Percentiles rank a stretch among this genome's conserved stretches.
These are phyloP conservation scores for Dasypogon diadema DNA, from an alignment of 2,888 invertebrate genomes.

Conservation along the genomic window DNA sequence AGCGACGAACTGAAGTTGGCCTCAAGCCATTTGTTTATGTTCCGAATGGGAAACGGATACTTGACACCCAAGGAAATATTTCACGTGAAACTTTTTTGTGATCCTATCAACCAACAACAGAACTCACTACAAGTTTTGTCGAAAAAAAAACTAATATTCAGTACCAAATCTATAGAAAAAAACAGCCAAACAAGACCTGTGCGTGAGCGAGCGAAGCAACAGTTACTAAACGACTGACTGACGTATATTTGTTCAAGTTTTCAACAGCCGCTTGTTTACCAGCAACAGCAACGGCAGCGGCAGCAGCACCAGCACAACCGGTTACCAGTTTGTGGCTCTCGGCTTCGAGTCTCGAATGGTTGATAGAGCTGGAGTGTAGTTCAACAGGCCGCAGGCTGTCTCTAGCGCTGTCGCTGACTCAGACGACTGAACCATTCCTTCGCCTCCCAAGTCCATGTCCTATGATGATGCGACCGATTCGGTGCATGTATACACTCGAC, in stretches of 20 bases:
- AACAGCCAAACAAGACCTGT: slow-evolving; percentile 9
- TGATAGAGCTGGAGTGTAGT: slow-evolving; percentile 2
- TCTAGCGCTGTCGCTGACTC: background rate
- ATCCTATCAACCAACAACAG: background rate
- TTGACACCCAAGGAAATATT: background rate
- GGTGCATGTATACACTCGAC: background rate
- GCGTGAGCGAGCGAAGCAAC: slow-evolving; percentile 66
- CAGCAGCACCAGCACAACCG: background rate
- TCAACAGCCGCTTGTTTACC: slow-evolving; percentile 34
- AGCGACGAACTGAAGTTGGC: slow-evolving; percentile 20
- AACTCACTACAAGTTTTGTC: background rate
- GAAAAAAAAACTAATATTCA: background rate
- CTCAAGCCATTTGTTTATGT: slow-evolving; percentile 9
- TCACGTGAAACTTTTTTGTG: background rate
- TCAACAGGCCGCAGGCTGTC: background rate
- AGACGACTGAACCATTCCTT: background rate
- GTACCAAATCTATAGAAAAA: slow-evolving; percentile 1
- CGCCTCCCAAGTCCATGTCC: too few relatives aligned
- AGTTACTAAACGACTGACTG: slow-evolving; percentile 68
- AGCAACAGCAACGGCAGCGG: slow-evolving; percentile 6
- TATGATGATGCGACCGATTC: background rate
- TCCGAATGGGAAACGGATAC: background rate
- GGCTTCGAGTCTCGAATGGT: slow-evolving; percentile 15
- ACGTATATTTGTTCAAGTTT: slow-evolving; percentile 59
- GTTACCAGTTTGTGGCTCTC: background rate